These are phyloP conservation scores for Phylloscopus whistleri DNA, from an alignment of 2,113 vertebrate species.

Conservation along the genomic window DNA sequence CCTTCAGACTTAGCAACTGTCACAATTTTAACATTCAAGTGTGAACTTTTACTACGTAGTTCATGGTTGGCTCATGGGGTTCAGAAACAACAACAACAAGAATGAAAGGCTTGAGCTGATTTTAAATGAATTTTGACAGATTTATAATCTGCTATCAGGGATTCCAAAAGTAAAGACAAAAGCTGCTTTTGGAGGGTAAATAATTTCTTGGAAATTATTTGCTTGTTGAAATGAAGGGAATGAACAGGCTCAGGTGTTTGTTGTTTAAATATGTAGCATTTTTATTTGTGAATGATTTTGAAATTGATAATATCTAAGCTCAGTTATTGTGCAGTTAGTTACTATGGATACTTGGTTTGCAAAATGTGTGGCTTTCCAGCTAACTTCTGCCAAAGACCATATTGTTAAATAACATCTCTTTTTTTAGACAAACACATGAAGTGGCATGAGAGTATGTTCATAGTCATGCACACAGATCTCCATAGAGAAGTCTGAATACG, in stretches of 20 bases:
- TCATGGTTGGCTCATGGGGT: background rate
- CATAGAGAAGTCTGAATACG: background rate
- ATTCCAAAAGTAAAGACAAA: background rate
- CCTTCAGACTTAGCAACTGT: background rate
- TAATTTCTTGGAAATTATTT: constrained; percentile 21
- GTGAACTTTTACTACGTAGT: background rate
- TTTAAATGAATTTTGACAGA: background rate
- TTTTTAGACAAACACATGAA: background rate
- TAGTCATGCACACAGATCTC: background rate
- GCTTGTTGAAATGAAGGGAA: background rate
- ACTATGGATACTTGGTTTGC: constrained; percentile 28
- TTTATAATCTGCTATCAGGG: background rate
- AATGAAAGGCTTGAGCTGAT: background rate
- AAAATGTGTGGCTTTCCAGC: background rate
- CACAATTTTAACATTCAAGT: background rate
- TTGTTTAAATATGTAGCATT: background rate
- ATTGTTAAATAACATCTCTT: background rate
- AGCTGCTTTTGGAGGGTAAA: background rate
- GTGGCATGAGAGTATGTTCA: background rate
- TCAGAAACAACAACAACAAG: background rate
- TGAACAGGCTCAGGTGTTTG: background rate
- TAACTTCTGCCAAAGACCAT: background rate
- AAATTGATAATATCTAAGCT: constrained; percentile 1
- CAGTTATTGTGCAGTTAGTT: constrained; percentile 8
- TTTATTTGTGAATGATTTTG: constrained; percentile 44